Percentiles rank a stretch among this genome's conserved stretches.
Evolutionary conservation across 2,888 invertebrate genomes (phyloP).

Genomic region (Chrysotoxum bicinctum): DNA sequence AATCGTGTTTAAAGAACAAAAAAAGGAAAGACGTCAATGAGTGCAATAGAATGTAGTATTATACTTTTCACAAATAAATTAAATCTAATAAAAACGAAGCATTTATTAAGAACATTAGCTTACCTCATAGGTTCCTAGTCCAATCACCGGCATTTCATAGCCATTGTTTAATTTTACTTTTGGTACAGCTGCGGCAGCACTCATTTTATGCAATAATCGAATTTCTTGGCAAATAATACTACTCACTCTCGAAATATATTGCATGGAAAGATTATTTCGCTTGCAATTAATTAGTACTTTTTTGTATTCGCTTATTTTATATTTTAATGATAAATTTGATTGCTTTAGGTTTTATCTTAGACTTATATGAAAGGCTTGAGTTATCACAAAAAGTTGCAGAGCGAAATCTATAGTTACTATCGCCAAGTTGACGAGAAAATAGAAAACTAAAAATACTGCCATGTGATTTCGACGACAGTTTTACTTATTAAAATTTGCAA

Average conservation of each 20-base stretch:
- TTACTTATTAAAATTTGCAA: constrained; percentile 1
- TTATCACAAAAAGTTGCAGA: constrained; percentile 58
- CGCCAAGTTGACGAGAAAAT: constrained; percentile 61
- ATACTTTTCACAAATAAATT: not conserved
- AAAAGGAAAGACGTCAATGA: not conserved
- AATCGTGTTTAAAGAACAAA: not conserved
- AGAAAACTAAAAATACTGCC: constrained; percentile 62
- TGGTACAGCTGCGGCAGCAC: constrained; percentile 77
- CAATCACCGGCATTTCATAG: constrained; percentile 84
- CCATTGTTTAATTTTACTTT: constrained; percentile 84
- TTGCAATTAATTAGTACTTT: not conserved
- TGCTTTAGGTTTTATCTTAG: constrained; percentile 17
- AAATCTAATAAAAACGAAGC: not conserved
- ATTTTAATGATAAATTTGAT: not conserved
- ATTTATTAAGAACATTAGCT: constrained; percentile 71
- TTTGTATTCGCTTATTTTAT: not conserved
- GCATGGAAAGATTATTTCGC: not conserved
- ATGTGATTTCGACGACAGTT: constrained; percentile 31
- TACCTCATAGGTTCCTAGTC: constrained; percentile 89
- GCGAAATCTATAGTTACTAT: constrained; percentile 63
- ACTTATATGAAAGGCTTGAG: constrained; percentile 66
- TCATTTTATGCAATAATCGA: constrained; percentile 77
- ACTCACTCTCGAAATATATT: not conserved
- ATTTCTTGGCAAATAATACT: not conserved
- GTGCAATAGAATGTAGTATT: not conserved